Evolutionary conservation across 2,113 vertebrate species (phyloP).

Genomic region (Aspiorhynchus laticeps): DNA sequence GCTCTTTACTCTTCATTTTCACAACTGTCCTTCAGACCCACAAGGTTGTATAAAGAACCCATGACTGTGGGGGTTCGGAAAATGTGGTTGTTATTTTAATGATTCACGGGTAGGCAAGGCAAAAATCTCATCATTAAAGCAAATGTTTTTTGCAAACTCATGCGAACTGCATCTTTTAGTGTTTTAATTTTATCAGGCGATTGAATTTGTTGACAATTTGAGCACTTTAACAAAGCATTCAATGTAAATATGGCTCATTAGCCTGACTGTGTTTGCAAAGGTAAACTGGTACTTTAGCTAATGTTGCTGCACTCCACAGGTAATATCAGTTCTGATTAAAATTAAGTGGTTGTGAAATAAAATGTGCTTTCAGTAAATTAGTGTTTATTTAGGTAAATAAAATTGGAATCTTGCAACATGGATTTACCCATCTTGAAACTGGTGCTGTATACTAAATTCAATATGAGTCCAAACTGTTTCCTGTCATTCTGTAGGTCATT

Average conservation of each 20-base stretch:
- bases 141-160: background rate
- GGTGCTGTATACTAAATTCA: background rate
- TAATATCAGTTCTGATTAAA: background rate
- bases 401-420: constrained; percentile 5
- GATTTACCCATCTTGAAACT: background rate
- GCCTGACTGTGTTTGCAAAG: background rate
- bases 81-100: constrained; percentile 23
- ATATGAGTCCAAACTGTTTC: background rate
- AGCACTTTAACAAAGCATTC: constrained; percentile 16
- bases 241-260: constrained; percentile 32
- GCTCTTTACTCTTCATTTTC: background rate
- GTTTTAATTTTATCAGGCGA: background rate
- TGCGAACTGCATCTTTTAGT: background rate
- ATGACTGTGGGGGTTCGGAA: constrained; percentile 1
- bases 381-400: background rate
- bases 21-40: background rate
- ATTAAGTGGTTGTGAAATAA: background rate
- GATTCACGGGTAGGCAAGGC: constrained; percentile 14
- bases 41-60: constrained; percentile 1
- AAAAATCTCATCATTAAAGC: constrained; percentile 19
- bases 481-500: background rate
- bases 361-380: constrained; percentile 17
- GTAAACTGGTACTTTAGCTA: constrained; percentile 30
- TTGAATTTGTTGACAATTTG: constrained; percentile 1
- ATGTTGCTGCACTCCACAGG: constrained; percentile 16